These are phyloP conservation scores for Megaceryle torquata DNA, from an alignment of 2,113 vertebrate genomes.

Conservation along the genomic window DNA sequence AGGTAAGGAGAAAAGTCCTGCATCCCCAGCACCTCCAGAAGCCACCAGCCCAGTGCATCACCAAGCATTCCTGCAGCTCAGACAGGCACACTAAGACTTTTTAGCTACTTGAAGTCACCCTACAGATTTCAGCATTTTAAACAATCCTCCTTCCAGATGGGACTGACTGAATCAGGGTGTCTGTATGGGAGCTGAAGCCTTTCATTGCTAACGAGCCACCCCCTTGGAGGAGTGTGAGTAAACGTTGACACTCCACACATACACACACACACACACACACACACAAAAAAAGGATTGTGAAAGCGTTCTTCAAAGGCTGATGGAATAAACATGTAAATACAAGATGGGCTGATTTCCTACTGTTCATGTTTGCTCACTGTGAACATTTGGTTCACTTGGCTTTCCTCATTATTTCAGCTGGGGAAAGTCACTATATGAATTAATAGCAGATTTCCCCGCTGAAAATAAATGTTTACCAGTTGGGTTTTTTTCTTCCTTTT, in stretches of 20 bases:
- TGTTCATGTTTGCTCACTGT: constrained; percentile 73
- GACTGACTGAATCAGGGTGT: neutral
- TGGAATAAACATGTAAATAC: constrained; percentile 68
- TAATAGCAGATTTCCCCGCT: constrained; percentile 79
- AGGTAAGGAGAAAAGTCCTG: neutral
- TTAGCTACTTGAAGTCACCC: neutral
- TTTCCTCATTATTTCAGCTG: constrained; percentile 79
- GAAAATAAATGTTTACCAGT: constrained; percentile 83
- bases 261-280: neutral
- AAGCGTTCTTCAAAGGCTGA: constrained; percentile 57
- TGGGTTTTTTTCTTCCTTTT: constrained; percentile 54
- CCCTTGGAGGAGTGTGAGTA: neutral
- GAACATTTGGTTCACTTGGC: constrained; percentile 77
- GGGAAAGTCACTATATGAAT: constrained; percentile 80
- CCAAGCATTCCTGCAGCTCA: neutral
- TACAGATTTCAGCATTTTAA: neutral
- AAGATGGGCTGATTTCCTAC: constrained; percentile 72
- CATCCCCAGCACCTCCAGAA: neutral
- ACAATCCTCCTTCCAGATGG: neutral
- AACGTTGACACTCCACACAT: neutral
- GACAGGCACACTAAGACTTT: neutral
- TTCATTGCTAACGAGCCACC: neutral
- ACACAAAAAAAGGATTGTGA: neutral
- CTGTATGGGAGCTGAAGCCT: accelerated
- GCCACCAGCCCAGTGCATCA: neutral